Base-by-base conservation (phyloP, 2,113 vertebrate genomes). In the Peromyscus maniculatus region DNA sequence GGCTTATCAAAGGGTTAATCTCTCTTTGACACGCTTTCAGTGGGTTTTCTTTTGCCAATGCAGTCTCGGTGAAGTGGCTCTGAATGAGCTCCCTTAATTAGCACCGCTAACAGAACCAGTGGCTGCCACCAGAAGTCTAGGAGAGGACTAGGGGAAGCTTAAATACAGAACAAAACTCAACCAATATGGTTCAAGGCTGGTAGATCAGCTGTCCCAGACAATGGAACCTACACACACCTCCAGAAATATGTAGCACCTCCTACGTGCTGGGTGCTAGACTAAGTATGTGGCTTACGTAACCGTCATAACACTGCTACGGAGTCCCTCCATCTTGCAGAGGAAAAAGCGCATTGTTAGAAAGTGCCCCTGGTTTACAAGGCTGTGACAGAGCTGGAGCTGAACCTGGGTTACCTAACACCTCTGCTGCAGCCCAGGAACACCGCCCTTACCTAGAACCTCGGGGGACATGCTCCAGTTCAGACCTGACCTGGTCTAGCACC, bases 81-180 rank as follows among this genome's bases (percentile, higher is more conserved):
- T 92, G 86, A 92, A 94, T 57, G 46, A 82, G 71, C 55, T 93
- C 55, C 62, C 94, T 95, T 96, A 97, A 97, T 98, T 96, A 97
- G 82, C 91, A 89, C 57, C 12, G 8, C 49, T 52, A 62, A 72
- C 33, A 66, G 59, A 69, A 92, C 22, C 19, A 4, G 67, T 36
- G 74, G 89, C 82, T 95, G 78, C 87, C 39, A 90, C 59, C 64
- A n/a, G 39, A 80, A 93, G 82, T 43, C 6, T 3, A 21, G 86
- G n/a, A 9, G 7, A 11, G 83, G 74, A 66, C 64, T 15, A 16
- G 83, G 79, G 95, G 49, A 39, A 94, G n/a, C 67, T 78, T 57
- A 77, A 91, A 43, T 52, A 46, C 49, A 3, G 28, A 7, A 33
- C 19, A 71, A 79, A 62, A 84, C 52, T 90, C 57, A 66, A 0